These are phyloP conservation scores for Paramormyrops hopkinsi DNA, from an alignment of 2,797 vertebrate genomes.

Conservation along the genomic window DNA sequence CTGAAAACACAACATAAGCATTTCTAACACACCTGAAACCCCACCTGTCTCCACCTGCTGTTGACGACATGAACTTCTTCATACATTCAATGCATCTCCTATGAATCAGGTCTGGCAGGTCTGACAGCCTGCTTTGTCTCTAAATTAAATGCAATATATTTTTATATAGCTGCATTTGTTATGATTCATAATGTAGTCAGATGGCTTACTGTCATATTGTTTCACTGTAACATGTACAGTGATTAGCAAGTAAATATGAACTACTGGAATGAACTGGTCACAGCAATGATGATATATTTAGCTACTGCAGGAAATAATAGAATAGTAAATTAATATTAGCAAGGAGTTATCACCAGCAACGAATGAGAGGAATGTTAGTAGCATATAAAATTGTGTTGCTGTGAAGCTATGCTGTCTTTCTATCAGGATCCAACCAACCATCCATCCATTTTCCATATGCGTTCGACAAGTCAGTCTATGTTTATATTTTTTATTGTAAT, in stretches of 20 bases:
- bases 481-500: background rate
- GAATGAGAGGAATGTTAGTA: background rate
- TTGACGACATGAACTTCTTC: background rate
- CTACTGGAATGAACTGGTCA: background rate
- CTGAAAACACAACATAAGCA: background rate
- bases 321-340: background rate
- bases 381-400: background rate
- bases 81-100: background rate
- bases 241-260: background rate
- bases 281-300: background rate
- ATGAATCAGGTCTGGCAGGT: background rate
- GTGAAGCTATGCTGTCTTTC: background rate
- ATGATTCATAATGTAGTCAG: background rate
- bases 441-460: background rate
- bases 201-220: background rate
- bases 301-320: background rate
- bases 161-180: background rate
- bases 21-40: background rate
- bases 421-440: background rate
- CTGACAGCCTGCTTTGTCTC: background rate
- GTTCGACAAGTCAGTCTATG: background rate
- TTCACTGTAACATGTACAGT: background rate
- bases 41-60: background rate
- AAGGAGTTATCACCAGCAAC: background rate
- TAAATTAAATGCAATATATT: background rate